These are phyloP conservation scores for Tromatobia lineatoria DNA, from an alignment of 2,888 invertebrate species.

Conservation along the genomic window DNA sequence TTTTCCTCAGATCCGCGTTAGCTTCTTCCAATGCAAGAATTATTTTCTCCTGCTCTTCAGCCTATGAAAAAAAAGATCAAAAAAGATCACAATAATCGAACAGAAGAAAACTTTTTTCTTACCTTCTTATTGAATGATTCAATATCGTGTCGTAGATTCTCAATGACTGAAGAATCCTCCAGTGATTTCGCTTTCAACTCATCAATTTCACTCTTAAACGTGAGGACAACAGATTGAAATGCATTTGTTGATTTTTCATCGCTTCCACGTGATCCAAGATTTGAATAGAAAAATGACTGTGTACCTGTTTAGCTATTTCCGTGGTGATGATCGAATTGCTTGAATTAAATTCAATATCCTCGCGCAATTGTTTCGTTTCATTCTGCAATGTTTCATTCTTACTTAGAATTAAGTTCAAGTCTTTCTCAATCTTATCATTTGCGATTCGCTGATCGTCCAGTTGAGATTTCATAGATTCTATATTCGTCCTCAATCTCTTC, in stretches of 20 bases:
- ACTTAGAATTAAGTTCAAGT: slow-evolving; percentile 63
- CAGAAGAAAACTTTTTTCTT: slow-evolving; percentile 6
- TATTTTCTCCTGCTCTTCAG: slow-evolving; percentile 26
- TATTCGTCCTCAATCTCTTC: slow-evolving; percentile 65
- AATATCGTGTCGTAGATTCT: slow-evolving; percentile 50
- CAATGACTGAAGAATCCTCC: slow-evolving; percentile 54
- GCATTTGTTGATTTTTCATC: slow-evolving; percentile 27
- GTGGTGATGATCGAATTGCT: slow-evolving; percentile 23
- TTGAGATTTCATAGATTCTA: slow-evolving; percentile 66
- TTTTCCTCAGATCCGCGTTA: slow-evolving; percentile 52
- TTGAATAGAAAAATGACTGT: slow-evolving; percentile 48
- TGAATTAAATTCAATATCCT: slow-evolving; percentile 63
- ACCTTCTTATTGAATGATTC: slow-evolving; percentile 57
- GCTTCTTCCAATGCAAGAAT: slow-evolving; percentile 30
- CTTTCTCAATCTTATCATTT: slow-evolving; percentile 71
- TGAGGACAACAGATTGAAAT: slow-evolving; percentile 1
- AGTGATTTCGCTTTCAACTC: slow-evolving; percentile 53
- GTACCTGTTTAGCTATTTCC: slow-evolving; percentile 36
- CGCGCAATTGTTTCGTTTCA: slow-evolving; percentile 58
- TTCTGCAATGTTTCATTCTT: slow-evolving; percentile 71
- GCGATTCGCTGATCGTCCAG: slow-evolving; percentile 64
- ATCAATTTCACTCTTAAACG: slow-evolving; percentile 43
- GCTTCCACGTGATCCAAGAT: slow-evolving; percentile 51
- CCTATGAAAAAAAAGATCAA: slow-evolving; percentile 1
- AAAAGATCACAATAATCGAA: neutral